phyloP scores from a whole-genome alignment of 2,113 vertebrate species.

The Nerophis ophidion region DNA sequence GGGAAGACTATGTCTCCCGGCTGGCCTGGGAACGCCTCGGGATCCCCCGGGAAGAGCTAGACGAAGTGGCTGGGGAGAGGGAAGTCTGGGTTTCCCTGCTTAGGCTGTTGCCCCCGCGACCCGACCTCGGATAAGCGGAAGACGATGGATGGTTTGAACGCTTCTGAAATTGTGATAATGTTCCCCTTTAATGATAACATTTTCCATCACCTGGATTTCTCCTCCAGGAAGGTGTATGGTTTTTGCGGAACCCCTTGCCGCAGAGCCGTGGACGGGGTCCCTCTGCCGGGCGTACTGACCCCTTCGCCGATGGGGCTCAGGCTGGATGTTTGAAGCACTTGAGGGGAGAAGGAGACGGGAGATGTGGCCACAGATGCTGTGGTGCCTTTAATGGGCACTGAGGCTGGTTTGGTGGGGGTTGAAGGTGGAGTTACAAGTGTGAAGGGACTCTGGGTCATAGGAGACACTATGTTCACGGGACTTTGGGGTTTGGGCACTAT shows the following conservation, averaged over 20 bases:
- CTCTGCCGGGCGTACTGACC: conserved; percentile 42
- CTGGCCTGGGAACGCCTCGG: too few species aligned
- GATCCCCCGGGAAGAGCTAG: too few species aligned
- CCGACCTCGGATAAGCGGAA: too few species aligned
- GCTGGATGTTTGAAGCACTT: conserved; percentile 65
- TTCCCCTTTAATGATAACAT: not conserved
- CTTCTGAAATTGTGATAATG: too few species aligned
- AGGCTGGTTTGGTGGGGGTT: conserved; percentile 54
- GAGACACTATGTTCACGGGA: conserved; percentile 64
- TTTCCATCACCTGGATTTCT: conserved; percentile 80
- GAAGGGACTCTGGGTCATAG: conserved; percentile 56
- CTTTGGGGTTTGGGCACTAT: conserved; percentile 65
- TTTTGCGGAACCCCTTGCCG: conserved; percentile 89
- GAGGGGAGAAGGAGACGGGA: conserved; percentile 48
- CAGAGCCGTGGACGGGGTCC: conserved; percentile 59
- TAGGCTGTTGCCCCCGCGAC: too few species aligned
- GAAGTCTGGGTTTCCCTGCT: too few species aligned
- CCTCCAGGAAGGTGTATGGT: conserved; percentile 92
- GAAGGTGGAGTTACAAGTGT: conserved; percentile 35
- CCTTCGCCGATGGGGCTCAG: conserved; percentile 65
- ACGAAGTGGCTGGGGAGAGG: too few species aligned
- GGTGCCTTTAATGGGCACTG: conserved; percentile 50
- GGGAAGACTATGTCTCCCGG: too few species aligned
- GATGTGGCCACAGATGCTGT: conserved; percentile 37
- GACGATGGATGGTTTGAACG: too few species aligned